Base-by-base conservation (phyloP, 2,888 invertebrate species). In the Griposia aprilina region DNA sequence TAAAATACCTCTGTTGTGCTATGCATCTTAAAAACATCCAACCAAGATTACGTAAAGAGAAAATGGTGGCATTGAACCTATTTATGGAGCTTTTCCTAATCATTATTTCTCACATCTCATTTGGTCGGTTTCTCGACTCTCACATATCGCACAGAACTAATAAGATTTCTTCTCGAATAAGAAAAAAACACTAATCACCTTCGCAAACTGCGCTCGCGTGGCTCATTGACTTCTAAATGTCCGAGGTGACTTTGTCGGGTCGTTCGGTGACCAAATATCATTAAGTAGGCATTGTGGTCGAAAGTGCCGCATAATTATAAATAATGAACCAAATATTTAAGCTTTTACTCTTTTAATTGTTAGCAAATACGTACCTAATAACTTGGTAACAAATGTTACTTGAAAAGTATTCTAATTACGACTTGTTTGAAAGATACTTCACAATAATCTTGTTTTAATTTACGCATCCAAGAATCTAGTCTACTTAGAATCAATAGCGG, bases 241-340 rank as follows among this genome's bases (percentile, higher is more conserved):
- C 83, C 87, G 82, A 74, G 11, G 41, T 83, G 89, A 85, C 88
- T 74, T 89, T 89, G 88, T 57, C 20, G 50, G 79, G 80, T 70
- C 80, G 87, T 82, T 74, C 78, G 41, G 48, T 74, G 75, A 74
- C 77, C 69, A 83, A 74, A 78, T 74, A 63, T 78, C 55, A 76
- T 74, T 65, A 78, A 26, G 36, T 45, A 30, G 11, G n/a, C 55
- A 65, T 74, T 78, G 26, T 78, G 55, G 55, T 63, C 59, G n/a
- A 75, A 77, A 85, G 26, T 80, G 67, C 45, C 65, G 59, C 73
- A 55, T 78, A 68, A 81, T 81, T 77, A 82, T 78, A 74, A 78
- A 66, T 85, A 83, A 71, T 82, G 52, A 36, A 26, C 36, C n/a
- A 26, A 72, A 60, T 82, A 82, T 78, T 78, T 73, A 48, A 15